Evolutionary conservation across 2,888 invertebrate species (phyloP).

Genomic region (Melanostoma scalare): DNA sequence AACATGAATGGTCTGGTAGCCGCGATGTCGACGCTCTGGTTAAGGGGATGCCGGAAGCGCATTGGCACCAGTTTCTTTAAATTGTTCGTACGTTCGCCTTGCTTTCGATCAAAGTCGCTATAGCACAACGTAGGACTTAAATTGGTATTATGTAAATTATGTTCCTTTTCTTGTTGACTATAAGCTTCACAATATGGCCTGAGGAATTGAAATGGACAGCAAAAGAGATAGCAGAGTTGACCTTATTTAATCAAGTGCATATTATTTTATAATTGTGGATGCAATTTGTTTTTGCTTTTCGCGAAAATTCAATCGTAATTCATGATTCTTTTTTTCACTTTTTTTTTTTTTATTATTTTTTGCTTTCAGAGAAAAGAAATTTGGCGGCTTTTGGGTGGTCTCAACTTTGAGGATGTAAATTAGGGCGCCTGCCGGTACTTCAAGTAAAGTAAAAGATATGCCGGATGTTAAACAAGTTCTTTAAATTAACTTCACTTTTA

Average conservation of each 20-base stretch:
- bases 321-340: slow-evolving; percentile 9
- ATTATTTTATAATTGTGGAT: slow-evolving; percentile 68
- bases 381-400: slow-evolving; percentile 38
- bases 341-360: neutral
- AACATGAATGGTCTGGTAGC: slow-evolving; percentile 61
- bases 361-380: slow-evolving; percentile 8
- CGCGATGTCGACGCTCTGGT: slow-evolving; percentile 43
- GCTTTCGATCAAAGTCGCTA: slow-evolving; percentile 55
- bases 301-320: too few relatives aligned
- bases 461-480: slow-evolving; percentile 57
- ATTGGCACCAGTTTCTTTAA: slow-evolving; percentile 49
- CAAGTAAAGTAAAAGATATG: slow-evolving; percentile 35
- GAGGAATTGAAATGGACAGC: slow-evolving; percentile 43
- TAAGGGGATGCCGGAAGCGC: slow-evolving; percentile 64
- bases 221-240: slow-evolving; percentile 44
- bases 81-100: slow-evolving; percentile 41
- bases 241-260: slow-evolving; percentile 67
- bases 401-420: slow-evolving; percentile 47
- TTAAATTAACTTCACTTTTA: slow-evolving; percentile 40
- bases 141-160: slow-evolving; percentile 71
- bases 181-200: slow-evolving; percentile 39
- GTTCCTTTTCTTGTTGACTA: slow-evolving; percentile 46
- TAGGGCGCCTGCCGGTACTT: slow-evolving; percentile 59
- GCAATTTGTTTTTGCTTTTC: slow-evolving; percentile 42
- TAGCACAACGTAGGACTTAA: slow-evolving; percentile 43